Evolutionary conservation across 2,113 vertebrate species (phyloP), one percentile per base, ranked within the genome.

Genomic region (Lota lota): DNA sequence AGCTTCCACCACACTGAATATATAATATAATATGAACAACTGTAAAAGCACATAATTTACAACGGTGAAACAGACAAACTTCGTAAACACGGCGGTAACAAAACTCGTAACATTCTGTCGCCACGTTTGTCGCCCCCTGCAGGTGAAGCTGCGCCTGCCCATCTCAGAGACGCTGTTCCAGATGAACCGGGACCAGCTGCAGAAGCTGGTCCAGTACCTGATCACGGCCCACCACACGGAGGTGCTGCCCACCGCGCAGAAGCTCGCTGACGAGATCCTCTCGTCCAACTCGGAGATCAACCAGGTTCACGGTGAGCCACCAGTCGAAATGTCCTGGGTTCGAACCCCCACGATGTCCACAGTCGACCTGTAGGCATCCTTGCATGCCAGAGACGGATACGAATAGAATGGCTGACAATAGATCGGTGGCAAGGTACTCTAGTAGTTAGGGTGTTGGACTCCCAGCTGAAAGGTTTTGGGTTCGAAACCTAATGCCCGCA

Each of bases 101-200:
- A n/a, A 56, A 56, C 15, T 18, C 40, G 1, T 47, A 12, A 47
- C 40, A 14, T 47, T 11, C 40, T 47, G 21, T 12, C 59, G 0
- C 21, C 21, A 22, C 59, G 1, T 10, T 0, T 73, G 16, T 69
- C 17, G 75, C 33, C 10, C 68, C 22, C 14, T 69, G 20, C 82
- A 90, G 88, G 97, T 99, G 83, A 98, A 99, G 92, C 91, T 99
- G 69, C 93, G 97, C 91, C 91, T 99, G 92, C 97, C 97, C 84
- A 99, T 99, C 89, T 99, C 97, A 72, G 97, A 99, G 91, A 99
- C 97, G 66, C 92, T 99, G 89, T 99, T 98, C 90, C 97, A 99
- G 92, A 98, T 99, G 97, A 99, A 98, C 90, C 91, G 97, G 77
- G 97, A 99, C 88, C 97, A 99, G 91, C 93, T 99, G 79, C 97